These are phyloP conservation scores for Cremastinae sp. DNA, from an alignment of 2,888 invertebrate genomes.

Conservation along the genomic window DNA sequence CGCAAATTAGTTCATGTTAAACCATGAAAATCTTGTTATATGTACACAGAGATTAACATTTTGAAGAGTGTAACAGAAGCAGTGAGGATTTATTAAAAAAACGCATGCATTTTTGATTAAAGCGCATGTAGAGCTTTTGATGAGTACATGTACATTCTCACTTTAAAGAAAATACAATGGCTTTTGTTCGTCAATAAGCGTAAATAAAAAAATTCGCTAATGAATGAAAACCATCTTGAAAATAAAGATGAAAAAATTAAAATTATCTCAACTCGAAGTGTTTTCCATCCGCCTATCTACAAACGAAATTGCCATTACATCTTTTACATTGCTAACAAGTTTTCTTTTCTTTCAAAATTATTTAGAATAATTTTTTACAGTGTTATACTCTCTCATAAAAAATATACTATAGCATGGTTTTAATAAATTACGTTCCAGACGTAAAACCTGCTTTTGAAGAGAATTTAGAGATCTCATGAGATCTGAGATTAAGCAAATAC, in stretches of 20 bases:
- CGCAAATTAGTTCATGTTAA: too few species aligned
- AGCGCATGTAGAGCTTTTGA: slow-evolving; percentile 36
- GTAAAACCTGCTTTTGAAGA: too few species aligned
- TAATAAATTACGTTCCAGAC: too few species aligned
- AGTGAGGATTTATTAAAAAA: slow-evolving; percentile 8
- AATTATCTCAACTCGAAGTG: not conserved
- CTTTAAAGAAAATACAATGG: slow-evolving; percentile 53
- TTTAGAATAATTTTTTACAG: not conserved
- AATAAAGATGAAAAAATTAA: slow-evolving; percentile 27
- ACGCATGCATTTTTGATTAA: slow-evolving; percentile 11
- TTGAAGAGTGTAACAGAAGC: not conserved
- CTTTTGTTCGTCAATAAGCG: slow-evolving; percentile 25
- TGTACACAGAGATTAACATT: not conserved
- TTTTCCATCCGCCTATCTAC: slow-evolving; percentile 40
- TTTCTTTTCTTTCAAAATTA: slow-evolving; percentile 11
- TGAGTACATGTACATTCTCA: slow-evolving; percentile 39
- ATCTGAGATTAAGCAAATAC: too few species aligned
- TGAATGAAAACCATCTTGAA: not conserved
- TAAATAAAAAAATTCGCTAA: slow-evolving; percentile 11
- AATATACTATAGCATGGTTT: too few species aligned
- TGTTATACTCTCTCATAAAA: too few species aligned
- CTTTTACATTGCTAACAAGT: slow-evolving; percentile 57
- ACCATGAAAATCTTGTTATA: not conserved
- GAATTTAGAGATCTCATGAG: too few species aligned
- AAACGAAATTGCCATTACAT: slow-evolving; percentile 64